A percentile compares a stretch with the other conserved stretches of the same genome.
Evolutionary conservation across 2,797 vertebrate genomes (phyloP).

Genomic region (Clarias pachynema): DNA sequence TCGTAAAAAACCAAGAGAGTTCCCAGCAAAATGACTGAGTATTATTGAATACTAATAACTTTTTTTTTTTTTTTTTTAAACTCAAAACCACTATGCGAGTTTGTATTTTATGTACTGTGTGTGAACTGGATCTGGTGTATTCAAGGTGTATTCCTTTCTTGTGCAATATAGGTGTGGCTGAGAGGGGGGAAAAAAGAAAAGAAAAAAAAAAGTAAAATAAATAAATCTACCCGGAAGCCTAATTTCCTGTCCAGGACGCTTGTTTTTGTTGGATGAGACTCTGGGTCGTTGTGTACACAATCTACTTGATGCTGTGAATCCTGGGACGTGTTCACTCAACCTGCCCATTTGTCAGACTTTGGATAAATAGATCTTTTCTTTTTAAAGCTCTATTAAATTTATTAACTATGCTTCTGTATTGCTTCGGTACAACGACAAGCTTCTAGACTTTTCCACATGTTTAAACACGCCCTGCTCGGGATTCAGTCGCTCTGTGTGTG

Average conservation of each 20-base stretch:
- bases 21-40: not conserved
- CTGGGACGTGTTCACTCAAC: not conserved
- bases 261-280: not conserved
- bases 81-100: too few species aligned
- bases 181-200: too few species aligned
- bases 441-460: not conserved
- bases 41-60: too few species aligned
- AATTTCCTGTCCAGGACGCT: not conserved
- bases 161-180: too few species aligned
- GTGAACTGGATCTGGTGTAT: too few species aligned
- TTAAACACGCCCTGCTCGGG: not conserved
- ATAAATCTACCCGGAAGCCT: not conserved
- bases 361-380: too few species aligned
- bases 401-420: not conserved
- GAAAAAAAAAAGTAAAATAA: too few species aligned
- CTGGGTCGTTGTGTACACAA: not conserved
- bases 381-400: too few species aligned
- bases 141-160: too few species aligned
- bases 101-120: too few species aligned
- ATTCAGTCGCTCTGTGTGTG: constrained; percentile 19
- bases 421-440: not conserved
- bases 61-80: too few species aligned
- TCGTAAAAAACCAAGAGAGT: not conserved
- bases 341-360: too few species aligned
- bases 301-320: not conserved